Evolutionary conservation across 2,113 vertebrate genomes (phyloP).

Genomic region (Ardeotis arabs): DNA sequence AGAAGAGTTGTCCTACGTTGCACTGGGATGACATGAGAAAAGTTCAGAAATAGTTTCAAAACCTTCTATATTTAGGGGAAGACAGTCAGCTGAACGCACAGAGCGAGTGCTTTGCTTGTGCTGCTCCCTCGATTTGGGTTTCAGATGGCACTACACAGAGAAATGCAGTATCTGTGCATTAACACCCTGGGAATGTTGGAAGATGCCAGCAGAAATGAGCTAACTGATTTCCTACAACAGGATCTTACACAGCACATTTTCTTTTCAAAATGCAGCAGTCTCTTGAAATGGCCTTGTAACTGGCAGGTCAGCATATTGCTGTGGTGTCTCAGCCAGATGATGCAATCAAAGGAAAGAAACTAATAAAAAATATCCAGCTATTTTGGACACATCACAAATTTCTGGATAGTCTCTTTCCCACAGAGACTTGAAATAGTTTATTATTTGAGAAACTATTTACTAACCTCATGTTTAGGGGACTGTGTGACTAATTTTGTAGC

Average conservation of each 20-base stretch:
- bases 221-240: background rate
- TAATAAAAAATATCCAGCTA: conserved; percentile 4
- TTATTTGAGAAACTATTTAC: conserved; percentile 44
- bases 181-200: background rate
- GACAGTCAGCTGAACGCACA: background rate
- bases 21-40: background rate
- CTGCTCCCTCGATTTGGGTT: background rate
- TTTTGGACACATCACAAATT: background rate
- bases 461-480: conserved; percentile 9
- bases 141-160: background rate
- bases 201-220: background rate
- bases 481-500: background rate
- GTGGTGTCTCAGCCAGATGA: background rate
- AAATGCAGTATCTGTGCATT: background rate
- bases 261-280: background rate
- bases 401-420: conserved; percentile 29
- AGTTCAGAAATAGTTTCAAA: background rate
- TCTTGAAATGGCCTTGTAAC: background rate
- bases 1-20: background rate
- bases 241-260: conserved; percentile 1
- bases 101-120: background rate
- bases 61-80: background rate
- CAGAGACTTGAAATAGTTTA: background rate
- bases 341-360: conserved; percentile 10
- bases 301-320: background rate